Conservation (phyloP, 2,888 invertebrate species). For the Eilema sororculum region DNA sequence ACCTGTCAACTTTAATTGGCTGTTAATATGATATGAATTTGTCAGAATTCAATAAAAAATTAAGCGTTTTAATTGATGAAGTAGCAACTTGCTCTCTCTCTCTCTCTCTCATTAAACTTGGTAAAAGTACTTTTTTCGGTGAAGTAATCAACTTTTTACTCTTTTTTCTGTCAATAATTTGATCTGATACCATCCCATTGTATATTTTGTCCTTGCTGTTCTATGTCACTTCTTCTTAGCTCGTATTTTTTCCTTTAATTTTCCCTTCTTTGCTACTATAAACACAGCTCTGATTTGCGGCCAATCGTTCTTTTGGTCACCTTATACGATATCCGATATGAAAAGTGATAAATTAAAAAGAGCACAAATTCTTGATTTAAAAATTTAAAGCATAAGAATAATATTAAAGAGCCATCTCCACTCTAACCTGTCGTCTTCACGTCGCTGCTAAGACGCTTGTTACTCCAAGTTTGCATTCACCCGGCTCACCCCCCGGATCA, state of each 20-base stretch:
- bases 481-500: conserved; percentile 53
- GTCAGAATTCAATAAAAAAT: too few species aligned
- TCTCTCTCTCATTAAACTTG: not conserved
- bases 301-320: too few species aligned
- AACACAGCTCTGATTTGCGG: too few species aligned
- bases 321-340: too few species aligned
- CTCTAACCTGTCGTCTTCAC: conserved; percentile 16
- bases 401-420: conserved; percentile 45
- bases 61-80: not conserved
- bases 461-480: conserved; percentile 79
- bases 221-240: not conserved
- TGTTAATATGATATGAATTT: too few species aligned
- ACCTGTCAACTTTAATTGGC: not conserved
- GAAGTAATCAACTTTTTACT: not conserved
- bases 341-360: too few species aligned
- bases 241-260: too few species aligned
- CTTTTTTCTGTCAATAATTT: not conserved
- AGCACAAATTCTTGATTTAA: too few species aligned
- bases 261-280: too few species aligned
- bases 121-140: too few species aligned
- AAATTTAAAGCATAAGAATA: not conserved
- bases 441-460: conserved; percentile 73
- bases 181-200: not conserved
- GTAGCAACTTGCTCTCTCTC: too few species aligned
- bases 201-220: not conserved